Evolutionary conservation across 2,113 vertebrate genomes (phyloP).

Genomic region (Neotragus pygmaeus): DNA sequence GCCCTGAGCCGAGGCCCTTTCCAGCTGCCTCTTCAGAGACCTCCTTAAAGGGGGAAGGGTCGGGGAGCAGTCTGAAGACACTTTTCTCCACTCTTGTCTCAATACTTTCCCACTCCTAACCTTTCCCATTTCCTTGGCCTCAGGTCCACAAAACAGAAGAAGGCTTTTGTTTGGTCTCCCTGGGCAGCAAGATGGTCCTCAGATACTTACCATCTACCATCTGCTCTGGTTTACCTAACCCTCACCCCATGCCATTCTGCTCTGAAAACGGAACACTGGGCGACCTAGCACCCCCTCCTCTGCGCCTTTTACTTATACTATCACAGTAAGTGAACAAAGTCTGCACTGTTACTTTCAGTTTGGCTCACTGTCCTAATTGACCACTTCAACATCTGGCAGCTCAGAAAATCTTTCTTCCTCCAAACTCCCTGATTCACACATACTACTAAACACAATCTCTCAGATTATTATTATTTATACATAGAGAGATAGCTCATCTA

Average conservation of each 20-base stretch:
- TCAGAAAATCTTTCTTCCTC: neutral
- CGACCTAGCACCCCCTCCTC: neutral
- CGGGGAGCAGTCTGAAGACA: neutral
- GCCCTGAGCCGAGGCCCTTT: neutral
- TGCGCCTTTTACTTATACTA: neutral
- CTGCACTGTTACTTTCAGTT: neutral
- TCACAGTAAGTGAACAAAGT: neutral
- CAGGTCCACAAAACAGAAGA: neutral
- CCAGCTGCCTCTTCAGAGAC: neutral
- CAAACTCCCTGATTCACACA: neutral
- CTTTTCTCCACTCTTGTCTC: neutral
- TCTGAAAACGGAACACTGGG: neutral
- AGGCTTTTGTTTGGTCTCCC: neutral
- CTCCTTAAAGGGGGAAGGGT: neutral
- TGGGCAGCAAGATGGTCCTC: neutral
- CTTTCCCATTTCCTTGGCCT: neutral
- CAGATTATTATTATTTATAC: neutral
- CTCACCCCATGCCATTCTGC: neutral
- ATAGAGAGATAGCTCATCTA: neutral
- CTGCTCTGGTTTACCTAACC: neutral
- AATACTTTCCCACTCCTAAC: neutral
- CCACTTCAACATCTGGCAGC: neutral
- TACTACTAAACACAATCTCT: neutral
- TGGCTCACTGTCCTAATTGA: neutral
- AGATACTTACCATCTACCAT: neutral